Evolutionary conservation across 2,797 vertebrate species (phyloP).

Genomic region (Leptoclinus maculatus): DNA sequence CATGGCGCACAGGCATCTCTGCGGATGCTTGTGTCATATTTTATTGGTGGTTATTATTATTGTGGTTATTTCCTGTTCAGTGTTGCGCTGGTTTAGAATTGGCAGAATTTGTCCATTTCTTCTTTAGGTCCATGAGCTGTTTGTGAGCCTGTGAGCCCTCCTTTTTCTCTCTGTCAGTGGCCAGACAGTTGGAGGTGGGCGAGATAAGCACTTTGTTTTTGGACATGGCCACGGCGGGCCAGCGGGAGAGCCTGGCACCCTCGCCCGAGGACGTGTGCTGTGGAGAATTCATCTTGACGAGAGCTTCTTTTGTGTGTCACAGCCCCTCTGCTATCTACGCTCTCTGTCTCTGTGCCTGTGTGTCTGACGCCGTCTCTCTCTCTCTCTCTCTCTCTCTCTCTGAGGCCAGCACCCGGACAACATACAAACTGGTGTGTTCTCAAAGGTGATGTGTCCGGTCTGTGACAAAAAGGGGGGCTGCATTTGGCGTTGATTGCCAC

Average conservation of each 20-base stretch:
- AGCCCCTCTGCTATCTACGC: conserved; percentile 41
- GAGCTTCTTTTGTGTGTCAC: conserved; percentile 62
- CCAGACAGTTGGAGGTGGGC: conserved; percentile 48
- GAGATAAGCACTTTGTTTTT: conserved; percentile 66
- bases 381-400: conserved; percentile 21
- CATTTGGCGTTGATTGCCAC: conserved; percentile 5
- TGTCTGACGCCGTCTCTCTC: conserved; percentile 2
- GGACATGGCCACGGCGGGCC: conserved; percentile 30
- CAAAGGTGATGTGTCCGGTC: neutral
- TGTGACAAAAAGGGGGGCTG: neutral
- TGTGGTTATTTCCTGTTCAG: conserved; percentile 5
- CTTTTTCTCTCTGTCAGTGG: conserved; percentile 34
- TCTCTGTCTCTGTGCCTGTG: conserved; percentile 21
- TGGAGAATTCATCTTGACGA: conserved; percentile 66
- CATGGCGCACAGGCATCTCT: conserved; percentile 11
- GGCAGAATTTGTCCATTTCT: conserved; percentile 7
- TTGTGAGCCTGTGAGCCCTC: neutral
- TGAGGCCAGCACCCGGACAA: conserved; percentile 24
- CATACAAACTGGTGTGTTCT: conserved; percentile 40
- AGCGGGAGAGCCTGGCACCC: conserved; percentile 55
- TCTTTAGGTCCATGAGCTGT: neutral
- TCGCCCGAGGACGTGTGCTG: conserved; percentile 46
- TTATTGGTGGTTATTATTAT: conserved; percentile 5
- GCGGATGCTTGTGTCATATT: conserved; percentile 20
- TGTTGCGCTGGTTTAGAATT: neutral